These are phyloP conservation scores for Crioceris asparagi DNA, from an alignment of 2,888 invertebrate species.

Conservation along the genomic window DNA sequence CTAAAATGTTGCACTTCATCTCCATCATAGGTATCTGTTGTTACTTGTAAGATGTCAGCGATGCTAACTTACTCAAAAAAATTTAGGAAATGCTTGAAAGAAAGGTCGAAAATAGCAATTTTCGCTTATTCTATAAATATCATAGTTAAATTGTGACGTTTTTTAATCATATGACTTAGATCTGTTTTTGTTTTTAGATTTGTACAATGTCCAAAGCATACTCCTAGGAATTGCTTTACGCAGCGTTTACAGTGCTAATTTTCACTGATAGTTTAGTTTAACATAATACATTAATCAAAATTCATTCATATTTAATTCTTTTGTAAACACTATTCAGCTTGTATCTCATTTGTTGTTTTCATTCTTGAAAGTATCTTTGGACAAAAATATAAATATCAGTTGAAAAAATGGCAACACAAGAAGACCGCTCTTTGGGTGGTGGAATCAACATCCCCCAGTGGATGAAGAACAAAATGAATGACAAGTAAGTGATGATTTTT, in stretches of 20 bases:
- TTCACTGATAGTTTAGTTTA: slow-evolving; percentile 11
- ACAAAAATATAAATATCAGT: not conserved
- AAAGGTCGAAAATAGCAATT: too few relatives aligned
- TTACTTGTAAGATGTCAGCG: too few relatives aligned
- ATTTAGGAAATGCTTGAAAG: too few relatives aligned
- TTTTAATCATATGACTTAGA: slow-evolving; percentile 15
- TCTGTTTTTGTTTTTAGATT: slow-evolving; percentile 25
- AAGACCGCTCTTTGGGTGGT: slow-evolving; percentile 48
- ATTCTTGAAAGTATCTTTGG: slow-evolving; percentile 2
- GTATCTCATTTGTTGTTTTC: not conserved
- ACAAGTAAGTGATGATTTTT: slow-evolving; percentile 41
- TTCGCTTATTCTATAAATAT: too few relatives aligned
- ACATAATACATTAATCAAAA: slow-evolving; percentile 5
- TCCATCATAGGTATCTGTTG: too few relatives aligned
- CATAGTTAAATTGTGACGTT: too few relatives aligned
- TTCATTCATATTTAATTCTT: slow-evolving; percentile 1
- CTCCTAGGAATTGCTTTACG: slow-evolving; percentile 18
- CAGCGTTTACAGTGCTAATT: slow-evolving; percentile 14
- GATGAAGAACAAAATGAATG: slow-evolving; percentile 59
- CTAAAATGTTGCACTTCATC: too few relatives aligned
- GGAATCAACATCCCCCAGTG: slow-evolving; percentile 59
- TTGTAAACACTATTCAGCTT: too few relatives aligned
- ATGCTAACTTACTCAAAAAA: too few relatives aligned
- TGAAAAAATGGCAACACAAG: slow-evolving; percentile 34
- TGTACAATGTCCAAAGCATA: slow-evolving; percentile 27